These are phyloP conservation scores for Coenonympha arcania DNA, from an alignment of 2,888 invertebrate genomes.

Conservation along the genomic window DNA sequence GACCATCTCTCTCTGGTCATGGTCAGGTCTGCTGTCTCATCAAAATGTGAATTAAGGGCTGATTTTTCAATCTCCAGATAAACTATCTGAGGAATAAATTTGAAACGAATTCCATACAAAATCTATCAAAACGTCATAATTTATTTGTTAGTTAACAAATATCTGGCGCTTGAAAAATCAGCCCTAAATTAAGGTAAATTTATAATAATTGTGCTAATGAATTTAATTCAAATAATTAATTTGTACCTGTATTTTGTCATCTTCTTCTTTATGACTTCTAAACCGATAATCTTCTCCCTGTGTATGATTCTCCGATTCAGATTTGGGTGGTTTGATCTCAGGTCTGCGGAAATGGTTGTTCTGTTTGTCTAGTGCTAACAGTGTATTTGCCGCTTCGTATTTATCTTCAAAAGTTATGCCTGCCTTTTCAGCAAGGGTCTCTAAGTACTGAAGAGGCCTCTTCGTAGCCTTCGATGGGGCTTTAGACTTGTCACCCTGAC, in stretches of 20 bases:
- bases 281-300: constrained; percentile 59
- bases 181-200: no score
- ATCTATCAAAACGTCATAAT: no score
- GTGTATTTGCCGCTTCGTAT: constrained; percentile 79
- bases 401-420: constrained; percentile 83
- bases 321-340: constrained; percentile 59
- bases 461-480: constrained; percentile 47
- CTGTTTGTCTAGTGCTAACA: constrained; percentile 78
- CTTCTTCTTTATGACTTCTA: constrained; percentile 64
- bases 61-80: no score
- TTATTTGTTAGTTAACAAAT: no score
- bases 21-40: no score
- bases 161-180: no score
- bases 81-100: no score
- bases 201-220: no score
- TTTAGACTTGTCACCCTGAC: constrained; percentile 51
- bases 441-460: constrained; percentile 77
- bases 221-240: background rate
- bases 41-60: no score
- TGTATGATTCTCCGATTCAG: constrained; percentile 52
- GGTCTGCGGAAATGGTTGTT: constrained; percentile 64
- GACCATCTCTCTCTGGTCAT: no score
- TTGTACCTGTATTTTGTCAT: constrained; percentile 63
- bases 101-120: no score
- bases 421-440: constrained; percentile 81